A percentile compares a stretch with the other conserved stretches of the same genome.
Evolutionary conservation across 2,888 invertebrate species (phyloP).

Genomic region (Erpobdella octoculata): DNA sequence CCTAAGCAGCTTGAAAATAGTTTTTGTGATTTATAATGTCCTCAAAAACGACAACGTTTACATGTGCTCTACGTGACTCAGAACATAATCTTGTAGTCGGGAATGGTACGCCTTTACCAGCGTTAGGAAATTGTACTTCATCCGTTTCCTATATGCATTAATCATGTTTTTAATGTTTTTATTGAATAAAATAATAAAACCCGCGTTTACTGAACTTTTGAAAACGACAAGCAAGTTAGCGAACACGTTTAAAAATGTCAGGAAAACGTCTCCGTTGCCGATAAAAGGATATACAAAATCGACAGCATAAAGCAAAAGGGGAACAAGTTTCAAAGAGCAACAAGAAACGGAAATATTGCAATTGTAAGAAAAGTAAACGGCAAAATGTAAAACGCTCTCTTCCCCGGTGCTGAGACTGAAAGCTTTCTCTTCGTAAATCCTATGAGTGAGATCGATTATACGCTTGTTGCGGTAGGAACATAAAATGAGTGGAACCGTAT

Average conservation of each 20-base stretch:
- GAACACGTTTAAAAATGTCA: slow-evolving; percentile 4
- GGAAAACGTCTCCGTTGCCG: slow-evolving; percentile 4
- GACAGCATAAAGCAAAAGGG: slow-evolving; percentile 5
- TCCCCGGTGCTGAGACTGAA: not conserved
- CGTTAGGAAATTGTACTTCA: not conserved
- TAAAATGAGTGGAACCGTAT: not conserved
- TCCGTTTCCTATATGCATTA: not conserved
- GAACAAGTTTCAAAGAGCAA: slow-evolving; percentile 8
- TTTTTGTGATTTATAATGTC: too few relatives aligned
- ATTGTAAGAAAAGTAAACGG: not conserved
- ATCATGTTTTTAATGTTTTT: not conserved
- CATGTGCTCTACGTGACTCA: not conserved
- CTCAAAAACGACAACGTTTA: too few relatives aligned
- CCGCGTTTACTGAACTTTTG: slow-evolving; percentile 7
- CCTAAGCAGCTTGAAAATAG: not conserved
- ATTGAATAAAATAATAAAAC: slow-evolving; percentile 7
- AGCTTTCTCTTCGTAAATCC: not conserved
- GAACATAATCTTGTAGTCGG: not conserved
- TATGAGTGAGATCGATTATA: not conserved
- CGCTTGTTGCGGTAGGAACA: not conserved
- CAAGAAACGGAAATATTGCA: slow-evolving; percentile 5
- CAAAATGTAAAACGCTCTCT: slow-evolving; percentile 7
- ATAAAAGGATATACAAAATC: slow-evolving; percentile 22
- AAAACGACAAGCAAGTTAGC: slow-evolving; percentile 9
- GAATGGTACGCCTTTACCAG: not conserved